Evolutionary conservation across 2,888 invertebrate species (phyloP).

Genomic region (Idaea biselata): DNA sequence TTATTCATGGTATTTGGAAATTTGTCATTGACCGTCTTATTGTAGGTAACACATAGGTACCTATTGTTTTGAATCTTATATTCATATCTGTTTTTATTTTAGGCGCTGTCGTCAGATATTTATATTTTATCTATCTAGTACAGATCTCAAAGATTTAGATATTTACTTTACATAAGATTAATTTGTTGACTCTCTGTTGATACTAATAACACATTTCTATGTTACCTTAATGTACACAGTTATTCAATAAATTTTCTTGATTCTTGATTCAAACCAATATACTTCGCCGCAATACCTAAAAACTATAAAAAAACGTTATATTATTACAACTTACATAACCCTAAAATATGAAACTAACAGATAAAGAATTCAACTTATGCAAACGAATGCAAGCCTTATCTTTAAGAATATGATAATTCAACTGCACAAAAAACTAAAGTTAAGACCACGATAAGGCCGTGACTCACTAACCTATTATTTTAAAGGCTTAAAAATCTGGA

Average conservation of each 20-base stretch:
- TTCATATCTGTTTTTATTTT: no score
- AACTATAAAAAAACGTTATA: no score
- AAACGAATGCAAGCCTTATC: slow-evolving; percentile 14
- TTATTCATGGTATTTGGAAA: slow-evolving; percentile 13
- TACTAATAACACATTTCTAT: no score
- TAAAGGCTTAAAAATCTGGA: slow-evolving; percentile 30
- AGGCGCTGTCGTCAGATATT: not conserved
- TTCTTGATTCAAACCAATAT: no score
- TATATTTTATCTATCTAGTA: slow-evolving; percentile 17
- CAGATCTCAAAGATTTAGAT: no score
- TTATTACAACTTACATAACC: not conserved
- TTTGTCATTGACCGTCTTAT: slow-evolving; percentile 11
- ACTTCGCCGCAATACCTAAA: no score
- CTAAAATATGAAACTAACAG: not conserved
- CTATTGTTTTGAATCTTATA: no score
- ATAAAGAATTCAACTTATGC: slow-evolving; percentile 3
- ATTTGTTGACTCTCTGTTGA: no score
- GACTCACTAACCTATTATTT: slow-evolving; percentile 27
- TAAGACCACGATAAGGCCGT: slow-evolving; percentile 22
- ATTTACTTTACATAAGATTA: no score
- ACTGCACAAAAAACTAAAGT: slow-evolving; percentile 9
- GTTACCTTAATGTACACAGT: no score
- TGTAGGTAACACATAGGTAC: no score
- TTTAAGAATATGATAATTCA: slow-evolving; percentile 17
- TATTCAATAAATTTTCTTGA: no score